Evolutionary conservation across 2,797 vertebrate genomes (phyloP), one percentile per base, ranked within the genome.

Genomic region (Bucorvus abyssinicus): DNA sequence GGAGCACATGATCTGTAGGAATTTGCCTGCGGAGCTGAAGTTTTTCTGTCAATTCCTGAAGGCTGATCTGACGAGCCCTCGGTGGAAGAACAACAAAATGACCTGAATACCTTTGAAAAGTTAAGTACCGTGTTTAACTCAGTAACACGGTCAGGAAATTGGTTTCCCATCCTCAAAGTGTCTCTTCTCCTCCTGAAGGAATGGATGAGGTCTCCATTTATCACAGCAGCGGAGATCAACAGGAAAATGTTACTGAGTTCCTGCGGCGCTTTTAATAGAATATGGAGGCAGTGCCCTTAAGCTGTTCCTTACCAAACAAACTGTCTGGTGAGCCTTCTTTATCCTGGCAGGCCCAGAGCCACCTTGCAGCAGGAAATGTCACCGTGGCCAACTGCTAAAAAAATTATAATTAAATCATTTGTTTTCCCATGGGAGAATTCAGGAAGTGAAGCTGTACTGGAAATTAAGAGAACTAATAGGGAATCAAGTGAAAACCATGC

Each of bases 231-330:
- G 64, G 69, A 81, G 65, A 93, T 40, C 89, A 95, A 90, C 91
- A 63, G 80, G 86, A 86, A 87, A 93, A 89, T 50, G 83, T 61
- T 89, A 38, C 65, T 0, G 11, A 64, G 93, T 78, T 93, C 90
- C 91, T 84, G 73, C 2, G 3, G 64, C 1, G 24, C 53, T 93
- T 93, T 94, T 82, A 81, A 71, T 78, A 64, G 87, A 81, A 56
- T 22, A 6, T 40, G 60, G 80, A 92, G 77, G 87, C 56, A 36
- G 47, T 89, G 89, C 69, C 93, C 87, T 91, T 30, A 81, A 86
- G 91, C 77, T 84, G 67, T 77, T 89, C 78, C 84, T 81, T 78
- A 76, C 77, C 93, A 80, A 90, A 77, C 56, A 75, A 59, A 94
- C 49, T 53, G 53, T 81, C 87, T 78, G 88, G 68, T 79, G 76